phyloP scores from a whole-genome alignment of 2,888 invertebrate species.

The Augochlorella aurata region DNA sequence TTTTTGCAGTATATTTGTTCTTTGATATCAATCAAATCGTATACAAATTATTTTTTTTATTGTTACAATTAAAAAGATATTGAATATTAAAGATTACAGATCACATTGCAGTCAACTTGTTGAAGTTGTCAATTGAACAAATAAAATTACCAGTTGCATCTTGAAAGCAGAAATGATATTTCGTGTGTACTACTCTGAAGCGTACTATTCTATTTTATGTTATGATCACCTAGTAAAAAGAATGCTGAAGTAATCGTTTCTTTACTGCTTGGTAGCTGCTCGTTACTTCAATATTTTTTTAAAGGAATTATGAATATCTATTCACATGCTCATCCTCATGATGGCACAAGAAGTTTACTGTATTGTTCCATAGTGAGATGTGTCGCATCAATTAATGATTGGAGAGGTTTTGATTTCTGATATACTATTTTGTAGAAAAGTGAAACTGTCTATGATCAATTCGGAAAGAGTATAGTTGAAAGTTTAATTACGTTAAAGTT shows the following conservation, averaged over 20 bases:
- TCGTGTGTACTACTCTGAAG: slow-evolving; percentile 53
- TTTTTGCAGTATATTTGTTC: too few relatives aligned
- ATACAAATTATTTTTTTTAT: too few relatives aligned
- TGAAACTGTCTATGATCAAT: slow-evolving; percentile 40
- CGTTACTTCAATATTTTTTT: slow-evolving; percentile 64
- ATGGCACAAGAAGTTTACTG: slow-evolving; percentile 37
- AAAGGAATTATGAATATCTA: slow-evolving; percentile 45
- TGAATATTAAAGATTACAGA: background rate
- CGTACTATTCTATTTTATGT: slow-evolving; percentile 55
- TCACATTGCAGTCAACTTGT: background rate
- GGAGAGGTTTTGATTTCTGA: slow-evolving; percentile 34
- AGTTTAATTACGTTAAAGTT: slow-evolving; percentile 5
- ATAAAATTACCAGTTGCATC: slow-evolving; percentile 21
- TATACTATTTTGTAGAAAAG: slow-evolving; percentile 46
- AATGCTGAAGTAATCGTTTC: slow-evolving; percentile 62
- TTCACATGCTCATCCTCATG: slow-evolving; percentile 43
- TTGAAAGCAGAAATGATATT: slow-evolving; percentile 6
- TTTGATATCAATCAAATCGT: too few relatives aligned
- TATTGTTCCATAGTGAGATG: slow-evolving; percentile 51
- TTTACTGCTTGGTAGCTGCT: slow-evolving; percentile 78
- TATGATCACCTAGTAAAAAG: slow-evolving; percentile 60
- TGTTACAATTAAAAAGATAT: too few relatives aligned
- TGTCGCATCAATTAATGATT: slow-evolving; percentile 50
- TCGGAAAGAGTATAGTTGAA: slow-evolving; percentile 23
- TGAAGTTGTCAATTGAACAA: background rate